phyloP scores from a whole-genome alignment of 1,140 invertebrate genomes.

The Chrysomallon squamiferum region DNA sequence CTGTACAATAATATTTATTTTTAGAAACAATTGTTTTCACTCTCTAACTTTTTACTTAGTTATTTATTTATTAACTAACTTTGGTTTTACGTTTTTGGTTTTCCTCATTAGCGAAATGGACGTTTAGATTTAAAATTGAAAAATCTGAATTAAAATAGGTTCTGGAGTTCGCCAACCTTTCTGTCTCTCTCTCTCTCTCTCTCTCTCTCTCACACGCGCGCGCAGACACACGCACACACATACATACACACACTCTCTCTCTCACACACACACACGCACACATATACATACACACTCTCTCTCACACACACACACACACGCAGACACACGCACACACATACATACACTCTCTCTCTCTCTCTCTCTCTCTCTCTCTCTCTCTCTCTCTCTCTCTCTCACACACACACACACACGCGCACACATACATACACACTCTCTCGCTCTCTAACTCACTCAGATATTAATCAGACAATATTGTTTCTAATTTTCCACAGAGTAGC shows the following conservation, averaged over 20 bases:
- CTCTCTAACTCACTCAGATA: too few species aligned
- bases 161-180: background rate
- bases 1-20: too few species aligned
- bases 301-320: conserved; percentile 3
- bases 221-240: background rate
- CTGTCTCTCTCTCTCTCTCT: conserved; percentile 12
- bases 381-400: background rate
- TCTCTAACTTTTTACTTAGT: too few species aligned
- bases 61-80: too few species aligned
- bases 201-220: conserved; percentile 7
- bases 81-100: too few species aligned
- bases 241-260: background rate
- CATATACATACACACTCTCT: background rate
- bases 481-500: too few species aligned
- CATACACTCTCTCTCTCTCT: background rate
- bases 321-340: background rate
- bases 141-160: too few species aligned
- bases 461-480: too few species aligned
- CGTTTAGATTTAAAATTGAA: too few species aligned
- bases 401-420: background rate
- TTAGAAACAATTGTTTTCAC: too few species aligned
- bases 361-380: background rate
- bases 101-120: too few species aligned
- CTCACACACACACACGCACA: background rate
- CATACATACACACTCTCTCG: too few species aligned